Evolutionary conservation across 2,113 vertebrate genomes (phyloP).

Genomic region (Formicarius rufipectus): DNA sequence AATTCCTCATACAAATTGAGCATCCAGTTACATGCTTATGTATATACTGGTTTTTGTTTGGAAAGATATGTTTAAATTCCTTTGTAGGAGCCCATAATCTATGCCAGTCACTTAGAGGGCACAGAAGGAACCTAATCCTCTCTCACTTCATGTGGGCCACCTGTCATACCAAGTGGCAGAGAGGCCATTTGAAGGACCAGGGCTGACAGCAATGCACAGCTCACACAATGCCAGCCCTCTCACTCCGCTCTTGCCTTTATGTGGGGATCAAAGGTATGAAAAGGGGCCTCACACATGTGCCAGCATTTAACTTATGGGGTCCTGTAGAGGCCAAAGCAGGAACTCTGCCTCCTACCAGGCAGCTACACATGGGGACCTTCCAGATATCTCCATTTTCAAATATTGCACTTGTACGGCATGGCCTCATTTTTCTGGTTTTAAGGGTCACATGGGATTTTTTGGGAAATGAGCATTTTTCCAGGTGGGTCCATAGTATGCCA

Average conservation of each 20-base stretch:
- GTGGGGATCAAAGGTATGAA: slow-evolving; percentile 36
- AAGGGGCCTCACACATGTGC: slow-evolving; percentile 57
- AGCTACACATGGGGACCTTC: not conserved
- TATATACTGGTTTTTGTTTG: slow-evolving; percentile 27
- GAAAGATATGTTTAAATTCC: slow-evolving; percentile 53
- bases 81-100: slow-evolving; percentile 45
- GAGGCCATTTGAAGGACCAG: slow-evolving; percentile 33
- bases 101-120: slow-evolving; percentile 44
- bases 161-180: slow-evolving; percentile 40
- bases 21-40: slow-evolving; percentile 53
- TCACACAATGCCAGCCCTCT: slow-evolving; percentile 10
- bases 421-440: not conserved
- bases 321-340: not conserved
- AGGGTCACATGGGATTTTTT: not conserved
- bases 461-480: not conserved
- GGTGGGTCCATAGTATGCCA: not conserved
- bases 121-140: slow-evolving; percentile 57
- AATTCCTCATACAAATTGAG: slow-evolving; percentile 51
- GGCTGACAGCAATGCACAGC: slow-evolving; percentile 34
- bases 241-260: not conserved
- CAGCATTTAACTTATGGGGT: slow-evolving; percentile 51
- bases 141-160: slow-evolving; percentile 24
- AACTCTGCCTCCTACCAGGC: slow-evolving; percentile 39
- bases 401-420: not conserved
- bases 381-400: not conserved